A percentile compares a stretch with the other conserved stretches of the same genome.
These are phyloP conservation scores for Conus betulinus DNA, from an alignment of 1,140 invertebrate genomes.

Conservation along the genomic window DNA sequence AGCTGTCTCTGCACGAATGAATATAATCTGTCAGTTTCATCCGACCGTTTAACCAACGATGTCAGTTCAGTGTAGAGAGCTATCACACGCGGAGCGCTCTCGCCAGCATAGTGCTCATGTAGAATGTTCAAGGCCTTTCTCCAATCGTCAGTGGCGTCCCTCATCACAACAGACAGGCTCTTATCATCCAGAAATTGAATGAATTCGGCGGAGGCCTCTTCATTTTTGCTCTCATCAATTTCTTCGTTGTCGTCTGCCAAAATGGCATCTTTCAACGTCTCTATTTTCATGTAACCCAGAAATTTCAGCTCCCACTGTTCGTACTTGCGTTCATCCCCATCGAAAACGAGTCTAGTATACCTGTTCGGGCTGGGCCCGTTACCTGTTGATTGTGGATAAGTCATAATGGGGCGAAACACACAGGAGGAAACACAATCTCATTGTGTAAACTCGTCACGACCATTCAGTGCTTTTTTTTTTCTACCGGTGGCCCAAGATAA, in stretches of 20 bases:
- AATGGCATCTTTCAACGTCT: conserved; percentile 36
- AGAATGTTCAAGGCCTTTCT: conserved; percentile 42
- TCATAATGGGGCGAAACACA: too few species aligned
- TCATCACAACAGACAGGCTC: conserved; percentile 42
- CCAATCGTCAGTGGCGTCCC: conserved; percentile 45
- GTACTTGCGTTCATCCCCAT: conserved; percentile 51
- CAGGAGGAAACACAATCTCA: too few species aligned
- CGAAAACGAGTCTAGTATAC: conserved; percentile 33
- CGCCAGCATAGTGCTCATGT: conserved; percentile 39
- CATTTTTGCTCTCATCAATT: conserved; percentile 40
- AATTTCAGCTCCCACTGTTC: conserved; percentile 51
- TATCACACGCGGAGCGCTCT: conserved; percentile 44
- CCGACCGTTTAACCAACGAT: conserved; percentile 16
- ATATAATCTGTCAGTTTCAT: conserved; percentile 49
- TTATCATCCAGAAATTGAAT: conserved; percentile 47
- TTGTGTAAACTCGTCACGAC: too few species aligned
- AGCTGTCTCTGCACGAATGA: conserved; percentile 45
- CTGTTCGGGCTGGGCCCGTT: not conserved
- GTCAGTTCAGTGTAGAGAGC: conserved; percentile 49
- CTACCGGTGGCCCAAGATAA: too few species aligned
- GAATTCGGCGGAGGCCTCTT: conserved; percentile 41
- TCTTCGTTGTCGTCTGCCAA: not conserved
- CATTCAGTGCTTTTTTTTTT: too few species aligned
- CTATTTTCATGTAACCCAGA: conserved; percentile 39
- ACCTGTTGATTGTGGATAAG: not conserved